Evolutionary conservation across 2,888 invertebrate genomes (phyloP).

Genomic region (Drosophila yooni): DNA sequence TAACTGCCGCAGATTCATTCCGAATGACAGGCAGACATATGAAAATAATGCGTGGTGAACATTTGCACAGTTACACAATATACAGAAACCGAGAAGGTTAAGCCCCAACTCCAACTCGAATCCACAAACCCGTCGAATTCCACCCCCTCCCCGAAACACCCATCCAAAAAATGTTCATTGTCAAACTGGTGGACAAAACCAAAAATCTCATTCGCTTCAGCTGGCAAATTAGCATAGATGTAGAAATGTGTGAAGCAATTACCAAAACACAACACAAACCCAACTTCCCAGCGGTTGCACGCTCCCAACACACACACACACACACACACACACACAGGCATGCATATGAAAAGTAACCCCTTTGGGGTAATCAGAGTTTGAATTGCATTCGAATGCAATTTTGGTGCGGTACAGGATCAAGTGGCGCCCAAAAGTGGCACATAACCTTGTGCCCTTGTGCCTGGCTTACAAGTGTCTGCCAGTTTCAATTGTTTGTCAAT

Average conservation of each 20-base stretch:
- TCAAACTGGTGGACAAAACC: slow-evolving; percentile 38
- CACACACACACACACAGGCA: slow-evolving; percentile 1
- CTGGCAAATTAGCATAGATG: slow-evolving; percentile 71
- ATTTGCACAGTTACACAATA: slow-evolving; percentile 54
- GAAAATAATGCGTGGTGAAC: slow-evolving; percentile 73
- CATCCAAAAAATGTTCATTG: slow-evolving; percentile 25
- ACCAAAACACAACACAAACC: slow-evolving; percentile 40
- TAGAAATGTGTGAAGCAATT: slow-evolving; percentile 67
- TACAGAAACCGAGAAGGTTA: slow-evolving; percentile 15
- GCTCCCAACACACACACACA: not conserved
- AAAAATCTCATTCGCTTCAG: slow-evolving; percentile 53
- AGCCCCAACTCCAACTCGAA: not conserved
- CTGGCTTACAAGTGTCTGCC: slow-evolving; percentile 26
- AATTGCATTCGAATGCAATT: slow-evolving; percentile 47
- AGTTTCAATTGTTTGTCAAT: slow-evolving; percentile 63
- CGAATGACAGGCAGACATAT: slow-evolving; percentile 62
- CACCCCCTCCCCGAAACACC: not conserved
- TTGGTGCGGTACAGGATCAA: slow-evolving; percentile 3
- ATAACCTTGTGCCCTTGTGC: slow-evolving; percentile 11
- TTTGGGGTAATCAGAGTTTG: slow-evolving; percentile 29
- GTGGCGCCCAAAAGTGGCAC: slow-evolving; percentile 19
- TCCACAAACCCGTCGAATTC: not conserved
- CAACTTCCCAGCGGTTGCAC: not conserved
- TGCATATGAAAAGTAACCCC: slow-evolving; percentile 22
- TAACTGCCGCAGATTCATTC: slow-evolving; percentile 69